A percentile compares a stretch with the other conserved stretches of the same genome.
These are phyloP conservation scores for Aporophyla nigra DNA, from an alignment of 2,888 invertebrate species.

Conservation along the genomic window DNA sequence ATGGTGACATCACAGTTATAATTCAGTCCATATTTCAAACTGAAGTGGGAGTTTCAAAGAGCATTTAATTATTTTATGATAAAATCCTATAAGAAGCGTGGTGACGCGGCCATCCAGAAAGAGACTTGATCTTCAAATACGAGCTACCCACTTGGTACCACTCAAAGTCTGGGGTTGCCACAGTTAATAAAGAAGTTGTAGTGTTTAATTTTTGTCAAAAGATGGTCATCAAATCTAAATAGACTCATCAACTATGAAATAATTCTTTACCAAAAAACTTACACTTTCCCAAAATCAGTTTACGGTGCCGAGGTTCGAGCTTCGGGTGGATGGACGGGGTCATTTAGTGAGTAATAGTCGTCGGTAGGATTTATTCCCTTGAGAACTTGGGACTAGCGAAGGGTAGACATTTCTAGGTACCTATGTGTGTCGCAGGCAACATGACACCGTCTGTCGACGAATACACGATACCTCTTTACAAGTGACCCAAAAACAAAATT, in stretches of 20 bases:
- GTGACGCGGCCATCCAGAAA: neutral
- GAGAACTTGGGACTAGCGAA: neutral
- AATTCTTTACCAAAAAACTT: neutral
- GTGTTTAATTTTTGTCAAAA: neutral
- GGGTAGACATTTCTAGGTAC: neutral
- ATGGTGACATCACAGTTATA: neutral
- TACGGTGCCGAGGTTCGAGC: neutral
- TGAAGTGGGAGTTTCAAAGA: neutral
- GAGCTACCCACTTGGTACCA: constrained; percentile 13
- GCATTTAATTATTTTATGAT: no score
- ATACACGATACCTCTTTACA: neutral
- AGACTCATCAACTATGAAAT: neutral
- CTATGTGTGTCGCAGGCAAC: neutral
- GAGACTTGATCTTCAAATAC: neutral
- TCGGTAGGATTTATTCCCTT: neutral
- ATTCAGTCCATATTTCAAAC: neutral
- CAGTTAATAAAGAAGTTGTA: neutral
- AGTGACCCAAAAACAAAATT: neutral
- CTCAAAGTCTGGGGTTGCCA: neutral
- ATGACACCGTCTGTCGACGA: neutral
- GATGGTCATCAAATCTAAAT: neutral
- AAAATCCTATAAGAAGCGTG: neutral
- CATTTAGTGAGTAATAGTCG: neutral
- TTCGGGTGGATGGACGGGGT: neutral
- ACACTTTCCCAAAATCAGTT: neutral